phyloP scores from a whole-genome alignment of 1,140 invertebrate species.

The Drosophila auraria region DNA sequence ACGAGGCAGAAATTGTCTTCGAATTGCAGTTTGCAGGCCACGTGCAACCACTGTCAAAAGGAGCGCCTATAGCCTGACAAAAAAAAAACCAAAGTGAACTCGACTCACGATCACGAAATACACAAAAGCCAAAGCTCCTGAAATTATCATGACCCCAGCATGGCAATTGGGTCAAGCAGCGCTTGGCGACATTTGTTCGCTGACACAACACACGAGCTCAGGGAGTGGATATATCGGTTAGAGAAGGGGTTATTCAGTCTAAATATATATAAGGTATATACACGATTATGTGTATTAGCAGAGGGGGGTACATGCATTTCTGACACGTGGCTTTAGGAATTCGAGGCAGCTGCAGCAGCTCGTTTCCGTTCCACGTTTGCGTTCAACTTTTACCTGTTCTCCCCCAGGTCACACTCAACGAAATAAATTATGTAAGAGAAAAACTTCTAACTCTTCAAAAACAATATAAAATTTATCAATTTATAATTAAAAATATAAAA shows the following conservation, averaged over 20 bases:
- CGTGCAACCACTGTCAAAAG: conserved; percentile 43
- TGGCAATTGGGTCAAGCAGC: conserved; percentile 76
- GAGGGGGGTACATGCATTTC: conserved; percentile 39
- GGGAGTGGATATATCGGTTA: conserved; percentile 22
- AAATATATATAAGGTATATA: background rate
- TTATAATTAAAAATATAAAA: background rate
- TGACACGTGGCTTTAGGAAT: conserved; percentile 67
- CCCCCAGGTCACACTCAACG: conserved; percentile 27
- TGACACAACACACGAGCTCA: conserved; percentile 71
- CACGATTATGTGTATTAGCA: background rate
- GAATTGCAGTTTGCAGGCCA: conserved; percentile 44
- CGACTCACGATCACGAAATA: conserved; percentile 77
- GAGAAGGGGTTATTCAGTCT: conserved; percentile 13
- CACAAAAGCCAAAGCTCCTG: conserved; percentile 76
- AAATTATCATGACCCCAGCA: conserved; percentile 80
- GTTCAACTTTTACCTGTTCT: conserved; percentile 40
- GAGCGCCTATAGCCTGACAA: conserved; percentile 42
- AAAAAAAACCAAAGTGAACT: conserved; percentile 27
- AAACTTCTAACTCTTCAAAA: background rate
- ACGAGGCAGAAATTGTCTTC: conserved; percentile 65
- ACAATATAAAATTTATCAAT: too few species aligned
- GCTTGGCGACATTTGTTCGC: conserved; percentile 73
- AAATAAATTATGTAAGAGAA: background rate
- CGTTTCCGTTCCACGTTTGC: conserved; percentile 17
- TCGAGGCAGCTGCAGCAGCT: conserved; percentile 48